Evolutionary conservation across 1,140 invertebrate species (phyloP).

Genomic region (Hylyphantes graminicola): DNA sequence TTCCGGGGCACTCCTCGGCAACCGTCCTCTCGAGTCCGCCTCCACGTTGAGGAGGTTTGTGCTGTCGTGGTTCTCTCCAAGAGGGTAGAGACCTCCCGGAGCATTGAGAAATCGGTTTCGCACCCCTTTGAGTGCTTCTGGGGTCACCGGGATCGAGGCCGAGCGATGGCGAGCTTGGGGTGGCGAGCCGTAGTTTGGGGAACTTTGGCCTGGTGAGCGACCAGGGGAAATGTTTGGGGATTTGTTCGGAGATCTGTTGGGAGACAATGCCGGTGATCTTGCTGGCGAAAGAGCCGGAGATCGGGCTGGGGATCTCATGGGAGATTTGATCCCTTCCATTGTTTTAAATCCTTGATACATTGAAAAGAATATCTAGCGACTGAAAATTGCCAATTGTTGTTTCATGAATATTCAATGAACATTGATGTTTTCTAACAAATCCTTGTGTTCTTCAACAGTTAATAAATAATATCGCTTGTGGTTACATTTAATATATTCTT

Average conservation of each 20-base stretch:
- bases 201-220: slow-evolving; percentile 20
- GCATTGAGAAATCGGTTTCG: slow-evolving; percentile 47
- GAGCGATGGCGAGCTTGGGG: slow-evolving; percentile 41
- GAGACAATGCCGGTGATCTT: slow-evolving; percentile 44
- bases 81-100: slow-evolving; percentile 28
- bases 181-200: slow-evolving; percentile 49
- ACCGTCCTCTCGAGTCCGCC: not conserved
- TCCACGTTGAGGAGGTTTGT: slow-evolving; percentile 23
- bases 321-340: slow-evolving; percentile 43
- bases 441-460: too few species aligned
- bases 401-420: too few species aligned
- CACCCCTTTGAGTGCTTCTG: slow-evolving; percentile 48
- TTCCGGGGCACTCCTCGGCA: slow-evolving; percentile 52
- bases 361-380: not conserved
- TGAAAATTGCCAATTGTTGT: too few species aligned
- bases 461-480: too few species aligned
- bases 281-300: slow-evolving; percentile 42
- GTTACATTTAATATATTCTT: too few species aligned
- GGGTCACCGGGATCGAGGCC: slow-evolving; percentile 51
- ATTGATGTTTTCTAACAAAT: too few species aligned
- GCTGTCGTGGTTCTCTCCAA: slow-evolving; percentile 29
- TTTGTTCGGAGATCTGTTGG: slow-evolving; percentile 43
- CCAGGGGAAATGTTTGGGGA: slow-evolving; percentile 53
- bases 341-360: not conserved
- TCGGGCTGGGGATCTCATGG: slow-evolving; percentile 36